Conservation (phyloP, 2,113 vertebrate species). For the Oenanthe melanoleuca region DNA sequence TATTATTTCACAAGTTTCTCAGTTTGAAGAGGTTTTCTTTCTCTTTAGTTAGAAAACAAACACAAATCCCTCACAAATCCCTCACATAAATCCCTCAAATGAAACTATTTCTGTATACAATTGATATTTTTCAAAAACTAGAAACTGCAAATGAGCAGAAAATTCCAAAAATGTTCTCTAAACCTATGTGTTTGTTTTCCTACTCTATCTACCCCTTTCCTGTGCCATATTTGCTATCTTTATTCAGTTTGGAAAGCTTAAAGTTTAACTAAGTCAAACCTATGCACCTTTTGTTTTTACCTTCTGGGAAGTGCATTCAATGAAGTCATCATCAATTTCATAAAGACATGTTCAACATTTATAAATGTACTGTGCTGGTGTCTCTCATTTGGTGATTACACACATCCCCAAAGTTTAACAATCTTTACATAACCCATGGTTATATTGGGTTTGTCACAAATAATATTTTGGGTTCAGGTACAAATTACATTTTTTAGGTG, state of each 20-base stretch:
- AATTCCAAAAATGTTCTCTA: not conserved
- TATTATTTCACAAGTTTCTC: not conserved
- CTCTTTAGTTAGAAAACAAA: not conserved
- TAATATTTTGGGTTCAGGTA: not conserved
- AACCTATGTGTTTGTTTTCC: fast-evolving
- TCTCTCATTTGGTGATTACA: not conserved
- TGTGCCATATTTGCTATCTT: not conserved
- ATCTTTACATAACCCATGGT: not conserved
- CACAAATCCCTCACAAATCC: not conserved
- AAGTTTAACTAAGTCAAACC: not conserved
- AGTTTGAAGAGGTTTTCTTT: fast-evolving
- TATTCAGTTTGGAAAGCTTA: not conserved
- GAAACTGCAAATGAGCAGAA: not conserved
- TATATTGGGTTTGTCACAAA: not conserved
- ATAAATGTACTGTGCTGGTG: not conserved
- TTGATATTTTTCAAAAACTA: not conserved
- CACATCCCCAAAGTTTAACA: not conserved
- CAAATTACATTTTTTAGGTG: not conserved
- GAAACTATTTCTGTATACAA: not conserved
- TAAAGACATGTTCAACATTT: not conserved
- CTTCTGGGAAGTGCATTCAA: not conserved
- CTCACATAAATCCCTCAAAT: too few relatives aligned
- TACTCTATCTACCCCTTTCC: not conserved
- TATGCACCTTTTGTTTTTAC: not conserved
- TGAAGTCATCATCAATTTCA: not conserved